Conservation (phyloP, 2,888 invertebrate species). For the Andrena bicolor region DNA sequence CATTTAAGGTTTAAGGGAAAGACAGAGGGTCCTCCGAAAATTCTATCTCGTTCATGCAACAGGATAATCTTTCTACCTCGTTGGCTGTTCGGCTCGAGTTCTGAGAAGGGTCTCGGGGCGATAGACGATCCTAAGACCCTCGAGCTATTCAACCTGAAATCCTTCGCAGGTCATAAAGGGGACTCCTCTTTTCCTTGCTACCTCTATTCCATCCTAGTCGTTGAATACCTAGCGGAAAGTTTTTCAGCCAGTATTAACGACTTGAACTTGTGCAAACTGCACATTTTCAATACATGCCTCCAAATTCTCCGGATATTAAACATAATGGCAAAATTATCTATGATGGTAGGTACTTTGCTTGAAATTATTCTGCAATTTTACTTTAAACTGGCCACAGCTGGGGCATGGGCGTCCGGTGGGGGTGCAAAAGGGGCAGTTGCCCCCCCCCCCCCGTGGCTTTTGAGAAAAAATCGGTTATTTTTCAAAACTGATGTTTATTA, state of each 20-base stretch:
- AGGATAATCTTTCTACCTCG: slow-evolving; percentile 62
- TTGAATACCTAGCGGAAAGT: background rate
- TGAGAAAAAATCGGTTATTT: no score
- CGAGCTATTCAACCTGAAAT: slow-evolving; percentile 70
- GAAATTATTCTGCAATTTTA: background rate
- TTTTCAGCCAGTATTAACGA: background rate
- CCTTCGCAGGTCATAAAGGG: slow-evolving; percentile 68
- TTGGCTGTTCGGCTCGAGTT: slow-evolving; percentile 57
- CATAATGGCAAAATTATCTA: no score
- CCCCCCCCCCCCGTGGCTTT: no score
- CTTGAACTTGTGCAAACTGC: background rate
- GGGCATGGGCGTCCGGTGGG: background rate
- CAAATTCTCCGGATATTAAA: no score
- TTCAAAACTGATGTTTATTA: no score
- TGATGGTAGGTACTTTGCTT: no score
- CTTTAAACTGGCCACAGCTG: background rate
- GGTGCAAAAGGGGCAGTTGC: no score
- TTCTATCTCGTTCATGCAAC: slow-evolving; percentile 55
- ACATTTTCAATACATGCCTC: background rate
- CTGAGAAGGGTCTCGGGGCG: slow-evolving; percentile 63
- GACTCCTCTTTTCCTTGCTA: slow-evolving; percentile 7
- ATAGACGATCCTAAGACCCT: slow-evolving; percentile 68
- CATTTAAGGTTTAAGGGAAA: background rate
- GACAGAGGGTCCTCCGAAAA: slow-evolving; percentile 39
- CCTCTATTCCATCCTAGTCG: slow-evolving; percentile 35